Base-by-base conservation (phyloP, 2,113 vertebrate genomes). In the Sinocyclocheilus maitianheensis region DNA sequence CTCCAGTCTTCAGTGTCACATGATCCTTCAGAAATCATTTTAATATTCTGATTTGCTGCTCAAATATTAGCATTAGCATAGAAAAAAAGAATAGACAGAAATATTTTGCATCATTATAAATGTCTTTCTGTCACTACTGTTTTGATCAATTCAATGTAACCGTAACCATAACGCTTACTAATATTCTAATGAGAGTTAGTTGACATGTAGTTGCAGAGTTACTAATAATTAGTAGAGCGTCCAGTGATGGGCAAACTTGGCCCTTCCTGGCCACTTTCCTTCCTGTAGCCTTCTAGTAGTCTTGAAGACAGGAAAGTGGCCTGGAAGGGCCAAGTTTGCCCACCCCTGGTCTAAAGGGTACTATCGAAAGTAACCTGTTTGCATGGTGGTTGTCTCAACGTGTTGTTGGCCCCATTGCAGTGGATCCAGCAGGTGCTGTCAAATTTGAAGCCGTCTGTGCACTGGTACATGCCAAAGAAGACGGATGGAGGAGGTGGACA, bases 341-440 rank as follows among this genome's bases (percentile, higher is more conserved):
- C 30, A 3, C 2, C 30, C 30, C 30, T 34, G 30, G 16, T 55
- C 53, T 20, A 55, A 55, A 20, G 16, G 53, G 0, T 5, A 55
- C 1, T 20, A 55, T 20, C 18, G 5, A 55, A 55, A 55, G 5
- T 18, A 55, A 55, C 53, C 53, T 95, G 94, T 91, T 95, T 95
- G 94, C 95, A 96, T 90, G 94, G 91, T 85, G 92, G 92, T 84
- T 89, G 81, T 93, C 95, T 97, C 92, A 97, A 96, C 91, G 96
- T 94, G 93, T 95, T 93, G 86, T 92, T 91, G 75, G 95, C 95
- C n/a, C 95, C 89, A 34, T 96, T 94, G 0, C 98, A 99, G 91
- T 96, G 96, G 89, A 99, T 96, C 83, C 94, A 93, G 91, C 98
- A 99, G 90, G 96, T 95, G 0, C 98, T 99, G 93, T 98, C 97